A percentile compares a stretch with the other conserved stretches of the same genome.
Conservation (phyloP, 2,888 invertebrate genomes). For the Drosophila demipolita region DNA sequence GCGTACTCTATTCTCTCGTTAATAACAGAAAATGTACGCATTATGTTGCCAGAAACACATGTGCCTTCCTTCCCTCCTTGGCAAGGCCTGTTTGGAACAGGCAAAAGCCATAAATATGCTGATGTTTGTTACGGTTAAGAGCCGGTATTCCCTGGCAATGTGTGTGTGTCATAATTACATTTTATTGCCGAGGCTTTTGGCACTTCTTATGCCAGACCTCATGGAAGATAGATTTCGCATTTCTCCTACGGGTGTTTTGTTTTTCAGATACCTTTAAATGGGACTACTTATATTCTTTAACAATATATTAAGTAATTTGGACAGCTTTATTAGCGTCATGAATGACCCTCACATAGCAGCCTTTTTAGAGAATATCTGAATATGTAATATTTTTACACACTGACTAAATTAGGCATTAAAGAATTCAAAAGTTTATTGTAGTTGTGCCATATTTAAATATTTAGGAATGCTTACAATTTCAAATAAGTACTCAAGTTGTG, state of each 20-base stretch:
- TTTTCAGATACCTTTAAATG: not conserved
- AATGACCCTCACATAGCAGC: not conserved
- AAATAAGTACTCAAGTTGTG: not conserved
- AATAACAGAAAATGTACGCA: conserved; percentile 50
- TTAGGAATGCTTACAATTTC: not conserved
- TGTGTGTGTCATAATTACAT: conserved; percentile 65
- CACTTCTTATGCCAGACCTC: conserved; percentile 47
- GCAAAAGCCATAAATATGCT: conserved; percentile 61
- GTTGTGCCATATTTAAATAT: not conserved
- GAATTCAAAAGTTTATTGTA: not conserved
- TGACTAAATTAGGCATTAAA: not conserved
- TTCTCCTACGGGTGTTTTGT: conserved; percentile 9
- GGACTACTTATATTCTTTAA: not conserved
- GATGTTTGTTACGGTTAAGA: conserved; percentile 28
- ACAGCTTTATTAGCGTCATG: conserved; percentile 7
- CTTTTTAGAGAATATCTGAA: not conserved
- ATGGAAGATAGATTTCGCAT: conserved; percentile 8
- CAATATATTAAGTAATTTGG: not conserved
- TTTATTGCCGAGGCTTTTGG: conserved; percentile 56
- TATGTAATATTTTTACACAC: not conserved
- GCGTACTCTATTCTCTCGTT: conserved; percentile 42
- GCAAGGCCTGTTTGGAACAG: conserved; percentile 45
- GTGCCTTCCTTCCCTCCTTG: not conserved
- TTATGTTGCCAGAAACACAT: conserved; percentile 38
- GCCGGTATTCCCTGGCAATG: conserved; percentile 10